Conservation (phyloP, 2,888 invertebrate species). For the Polydrusus cervinus region DNA sequence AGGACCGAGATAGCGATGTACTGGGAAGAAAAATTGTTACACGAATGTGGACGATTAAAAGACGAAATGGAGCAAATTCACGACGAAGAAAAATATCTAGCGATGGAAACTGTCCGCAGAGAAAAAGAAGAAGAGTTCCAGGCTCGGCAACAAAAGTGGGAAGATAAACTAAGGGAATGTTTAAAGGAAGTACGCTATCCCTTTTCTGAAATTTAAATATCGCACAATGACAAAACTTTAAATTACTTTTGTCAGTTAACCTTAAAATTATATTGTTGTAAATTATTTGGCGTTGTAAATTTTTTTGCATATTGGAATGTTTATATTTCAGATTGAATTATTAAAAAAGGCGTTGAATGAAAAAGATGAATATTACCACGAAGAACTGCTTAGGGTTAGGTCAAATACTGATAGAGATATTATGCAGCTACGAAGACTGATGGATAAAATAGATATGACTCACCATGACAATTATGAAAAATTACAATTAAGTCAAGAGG, state of each 20-base stretch:
- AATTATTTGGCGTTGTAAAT: too few species aligned
- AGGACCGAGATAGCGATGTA: constrained; percentile 75
- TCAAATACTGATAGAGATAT: constrained; percentile 81
- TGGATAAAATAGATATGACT: constrained; percentile 83
- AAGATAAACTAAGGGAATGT: constrained; percentile 71
- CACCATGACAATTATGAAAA: constrained; percentile 84
- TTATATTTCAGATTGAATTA: constrained; percentile 75
- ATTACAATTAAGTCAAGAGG: constrained; percentile 77
- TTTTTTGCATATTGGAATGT: not conserved
- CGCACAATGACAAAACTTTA: too few species aligned
- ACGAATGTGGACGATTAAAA: constrained; percentile 78
- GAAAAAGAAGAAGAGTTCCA: constrained; percentile 76
- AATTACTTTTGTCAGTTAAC: too few species aligned
- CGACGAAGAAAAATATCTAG: constrained; percentile 76
- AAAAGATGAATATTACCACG: constrained; percentile 75
- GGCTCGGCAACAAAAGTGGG: constrained; percentile 74
- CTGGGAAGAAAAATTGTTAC: constrained; percentile 78
- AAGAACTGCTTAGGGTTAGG: constrained; percentile 76
- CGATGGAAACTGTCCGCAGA: constrained; percentile 74
- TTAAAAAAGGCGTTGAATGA: constrained; percentile 78
- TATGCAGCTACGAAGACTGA: constrained; percentile 79
- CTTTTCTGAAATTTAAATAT: not conserved
- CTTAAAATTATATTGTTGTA: too few species aligned
- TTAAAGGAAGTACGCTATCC: constrained; percentile 72
- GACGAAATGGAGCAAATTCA: constrained; percentile 77